These are phyloP conservation scores for Aythya baeri DNA, from an alignment of 2,113 vertebrate genomes.

Conservation along the genomic window DNA sequence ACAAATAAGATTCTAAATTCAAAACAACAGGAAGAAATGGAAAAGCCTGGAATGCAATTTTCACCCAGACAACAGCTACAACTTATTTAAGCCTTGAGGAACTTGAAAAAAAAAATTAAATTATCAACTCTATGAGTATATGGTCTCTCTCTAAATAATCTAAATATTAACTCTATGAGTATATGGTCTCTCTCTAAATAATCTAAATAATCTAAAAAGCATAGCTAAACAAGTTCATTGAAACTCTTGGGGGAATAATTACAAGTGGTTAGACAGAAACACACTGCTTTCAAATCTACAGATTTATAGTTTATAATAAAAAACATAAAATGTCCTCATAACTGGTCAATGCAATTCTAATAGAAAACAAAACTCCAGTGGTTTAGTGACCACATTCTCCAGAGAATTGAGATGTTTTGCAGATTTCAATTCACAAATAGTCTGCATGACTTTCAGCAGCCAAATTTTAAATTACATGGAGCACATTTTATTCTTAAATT, in stretches of 20 bases:
- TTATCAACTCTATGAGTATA: neutral
- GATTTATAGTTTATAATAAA: slow-evolving; percentile 49
- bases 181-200: slow-evolving; percentile 26
- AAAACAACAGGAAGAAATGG: slow-evolving; percentile 1
- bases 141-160: slow-evolving; percentile 24
- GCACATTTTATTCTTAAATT: slow-evolving; percentile 83
- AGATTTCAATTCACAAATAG: slow-evolving; percentile 76
- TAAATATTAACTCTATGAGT: slow-evolving; percentile 15
- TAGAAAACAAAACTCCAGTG: slow-evolving; percentile 54
- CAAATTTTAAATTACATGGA: slow-evolving; percentile 74
- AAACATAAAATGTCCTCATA: slow-evolving; percentile 44
- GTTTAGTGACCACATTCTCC: slow-evolving; percentile 43
- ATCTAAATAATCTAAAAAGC: slow-evolving; percentile 46
- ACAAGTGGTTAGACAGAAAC: slow-evolving; percentile 45
- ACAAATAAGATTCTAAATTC: slow-evolving; percentile 11
- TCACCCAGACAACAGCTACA: neutral
- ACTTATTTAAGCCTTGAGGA: neutral
- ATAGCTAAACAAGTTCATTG: slow-evolving; percentile 49
- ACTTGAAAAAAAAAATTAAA: neutral
- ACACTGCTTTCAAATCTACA: slow-evolving; percentile 59
- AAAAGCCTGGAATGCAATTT: slow-evolving; percentile 4
- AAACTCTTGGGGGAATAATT: slow-evolving; percentile 46
- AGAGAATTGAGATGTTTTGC: slow-evolving; percentile 49
- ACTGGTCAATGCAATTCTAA: slow-evolving; percentile 39
- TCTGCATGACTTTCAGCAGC: slow-evolving; percentile 72